phyloP scores from a whole-genome alignment of 2,888 invertebrate genomes.

The Caenorhabditis imperialis region DNA sequence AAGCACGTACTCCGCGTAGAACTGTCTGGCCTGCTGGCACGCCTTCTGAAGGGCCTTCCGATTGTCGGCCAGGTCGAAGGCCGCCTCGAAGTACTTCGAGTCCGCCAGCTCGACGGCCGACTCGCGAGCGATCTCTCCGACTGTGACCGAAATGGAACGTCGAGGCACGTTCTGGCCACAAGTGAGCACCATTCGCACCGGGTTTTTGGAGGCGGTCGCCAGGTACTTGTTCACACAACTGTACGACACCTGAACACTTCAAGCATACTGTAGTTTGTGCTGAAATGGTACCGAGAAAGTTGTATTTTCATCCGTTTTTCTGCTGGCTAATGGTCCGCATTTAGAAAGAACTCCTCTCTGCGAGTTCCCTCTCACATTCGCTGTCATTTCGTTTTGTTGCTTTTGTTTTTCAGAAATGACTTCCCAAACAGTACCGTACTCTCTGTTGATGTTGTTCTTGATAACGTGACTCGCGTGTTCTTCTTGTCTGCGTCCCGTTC shows the following conservation, averaged over 20 bases:
- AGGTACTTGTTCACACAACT: constrained; percentile 27
- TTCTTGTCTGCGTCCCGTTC: constrained; percentile 10
- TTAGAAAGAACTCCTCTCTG: constrained; percentile 14
- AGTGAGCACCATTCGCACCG: constrained; percentile 22
- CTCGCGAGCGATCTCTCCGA: constrained; percentile 22
- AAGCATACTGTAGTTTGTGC: no score
- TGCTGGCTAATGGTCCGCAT: constrained; percentile 10
- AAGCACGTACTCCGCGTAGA: constrained; percentile 41
- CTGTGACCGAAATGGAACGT: constrained; percentile 13
- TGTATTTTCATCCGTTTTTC: constrained; percentile 24
- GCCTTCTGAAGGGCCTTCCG: constrained; percentile 25
- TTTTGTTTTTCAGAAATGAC: background rate
- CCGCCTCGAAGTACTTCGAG: constrained; percentile 39
- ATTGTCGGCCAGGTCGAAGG: constrained; percentile 44
- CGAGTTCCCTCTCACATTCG: constrained; percentile 16
- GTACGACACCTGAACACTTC: constrained; percentile 38
- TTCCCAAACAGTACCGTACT: no score
- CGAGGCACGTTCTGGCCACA: constrained; percentile 17
- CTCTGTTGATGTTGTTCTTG: constrained; percentile 1
- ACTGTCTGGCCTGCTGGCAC: constrained; percentile 29
- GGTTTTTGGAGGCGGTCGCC: background rate
- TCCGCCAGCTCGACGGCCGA: constrained; percentile 20
- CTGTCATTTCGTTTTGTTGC: constrained; percentile 12
- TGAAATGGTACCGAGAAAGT: constrained; percentile 40
- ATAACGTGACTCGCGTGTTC: no score